Evolutionary conservation across 1,140 invertebrate species (phyloP).

Genomic region (Adelges cooleyi): DNA sequence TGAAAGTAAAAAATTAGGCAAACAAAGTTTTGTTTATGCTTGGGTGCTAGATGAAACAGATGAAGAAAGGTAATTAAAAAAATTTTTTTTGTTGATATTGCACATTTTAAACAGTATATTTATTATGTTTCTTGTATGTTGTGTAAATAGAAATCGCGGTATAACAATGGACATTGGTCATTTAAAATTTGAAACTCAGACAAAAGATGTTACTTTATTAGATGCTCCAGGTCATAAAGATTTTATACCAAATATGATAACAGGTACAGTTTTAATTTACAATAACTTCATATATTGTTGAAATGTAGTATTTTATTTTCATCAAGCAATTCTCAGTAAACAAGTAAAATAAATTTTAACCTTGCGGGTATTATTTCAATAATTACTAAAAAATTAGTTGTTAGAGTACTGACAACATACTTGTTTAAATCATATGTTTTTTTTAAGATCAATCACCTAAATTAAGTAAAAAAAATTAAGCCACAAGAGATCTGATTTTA

Average conservation of each 20-base stretch:
- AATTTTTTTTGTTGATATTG: neutral
- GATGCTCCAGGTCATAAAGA: constrained; percentile 97
- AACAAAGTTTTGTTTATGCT: constrained; percentile 95
- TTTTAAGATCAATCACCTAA: too few species aligned
- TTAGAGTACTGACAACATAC: too few species aligned
- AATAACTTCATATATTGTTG: too few species aligned
- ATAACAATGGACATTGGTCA: constrained; percentile 97
- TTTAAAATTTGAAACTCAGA: constrained; percentile 83
- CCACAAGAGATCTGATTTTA: too few species aligned
- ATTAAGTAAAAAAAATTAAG: too few species aligned
- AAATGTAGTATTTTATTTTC: too few species aligned
- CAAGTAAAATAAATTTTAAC: neutral
- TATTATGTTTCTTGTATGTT: too few species aligned
- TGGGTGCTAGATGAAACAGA: constrained; percentile 99
- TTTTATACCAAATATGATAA: constrained; percentile 99
- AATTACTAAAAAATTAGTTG: neutral
- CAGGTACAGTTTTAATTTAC: constrained; percentile 51
- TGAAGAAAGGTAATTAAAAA: constrained; percentile 66
- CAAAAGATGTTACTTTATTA: constrained; percentile 66
- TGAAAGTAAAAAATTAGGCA: constrained; percentile 94
- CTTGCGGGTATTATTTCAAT: neutral
- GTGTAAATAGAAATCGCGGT: constrained; percentile 50
- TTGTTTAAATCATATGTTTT: too few species aligned
- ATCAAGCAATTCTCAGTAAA: neutral
- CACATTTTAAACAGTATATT: neutral